Conservation (phyloP, 1,140 invertebrate species). For the Atta cephalotes region DNA sequence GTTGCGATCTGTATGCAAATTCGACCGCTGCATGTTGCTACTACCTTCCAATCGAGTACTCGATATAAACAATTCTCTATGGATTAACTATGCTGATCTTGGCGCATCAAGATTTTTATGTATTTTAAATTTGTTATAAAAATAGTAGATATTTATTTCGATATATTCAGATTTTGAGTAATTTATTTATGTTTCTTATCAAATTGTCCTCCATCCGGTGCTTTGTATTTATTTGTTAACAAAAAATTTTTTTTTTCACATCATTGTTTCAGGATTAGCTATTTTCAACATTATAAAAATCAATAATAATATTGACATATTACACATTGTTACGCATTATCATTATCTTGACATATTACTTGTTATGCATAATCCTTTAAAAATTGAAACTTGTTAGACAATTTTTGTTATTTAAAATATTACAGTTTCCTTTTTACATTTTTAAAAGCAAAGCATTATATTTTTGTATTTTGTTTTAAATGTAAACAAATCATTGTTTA, state of each 20-base stretch:
- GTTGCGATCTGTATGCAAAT: conserved; percentile 81
- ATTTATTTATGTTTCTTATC: conserved; percentile 30
- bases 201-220: not conserved
- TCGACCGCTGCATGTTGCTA: not conserved
- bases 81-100: conserved; percentile 19
- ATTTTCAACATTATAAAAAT: not conserved
- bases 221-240: not conserved
- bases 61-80: conserved; percentile 47
- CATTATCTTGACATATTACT: not conserved
- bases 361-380: not conserved
- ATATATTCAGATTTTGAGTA: conserved; percentile 37
- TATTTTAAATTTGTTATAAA: conserved; percentile 69
- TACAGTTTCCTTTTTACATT: not conserved
- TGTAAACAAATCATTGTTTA: too few species aligned
- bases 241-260: not conserved
- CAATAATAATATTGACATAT: not conserved
- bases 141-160: conserved; percentile 46
- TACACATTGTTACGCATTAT: not conserved
- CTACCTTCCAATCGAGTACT: conserved; percentile 68
- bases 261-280: not conserved
- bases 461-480: too few species aligned
- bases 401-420: not conserved
- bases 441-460: not conserved
- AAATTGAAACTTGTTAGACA: not conserved
- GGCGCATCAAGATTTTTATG: not conserved